Conservation (phyloP, 1,140 invertebrate genomes). For the Chlorops oryzae region DNA sequence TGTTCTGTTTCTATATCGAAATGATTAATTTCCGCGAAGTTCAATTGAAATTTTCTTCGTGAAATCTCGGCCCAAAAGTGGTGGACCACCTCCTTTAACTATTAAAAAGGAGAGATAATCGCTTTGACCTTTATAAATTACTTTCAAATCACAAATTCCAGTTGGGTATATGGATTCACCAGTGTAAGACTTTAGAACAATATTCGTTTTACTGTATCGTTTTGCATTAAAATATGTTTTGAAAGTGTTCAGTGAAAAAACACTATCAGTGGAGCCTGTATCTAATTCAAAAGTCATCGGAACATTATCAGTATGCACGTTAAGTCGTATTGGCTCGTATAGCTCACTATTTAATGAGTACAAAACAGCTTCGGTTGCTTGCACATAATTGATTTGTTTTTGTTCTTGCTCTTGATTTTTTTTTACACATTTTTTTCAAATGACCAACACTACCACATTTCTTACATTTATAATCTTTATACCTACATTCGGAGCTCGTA, state of each 20-base stretch:
- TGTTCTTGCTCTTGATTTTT: neutral
- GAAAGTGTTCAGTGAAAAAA: neutral
- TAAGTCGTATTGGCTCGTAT: neutral
- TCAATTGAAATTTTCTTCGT: conserved; percentile 3
- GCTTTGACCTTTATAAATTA: neutral
- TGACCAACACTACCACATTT: neutral
- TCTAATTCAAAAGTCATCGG: neutral
- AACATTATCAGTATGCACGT: neutral
- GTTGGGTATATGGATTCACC: neutral
- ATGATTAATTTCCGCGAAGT: conserved; percentile 1
- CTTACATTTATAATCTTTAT: neutral
- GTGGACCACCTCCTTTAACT: conserved; percentile 18
- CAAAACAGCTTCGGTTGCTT: neutral
- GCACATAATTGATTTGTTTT: neutral
- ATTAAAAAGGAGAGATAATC: neutral
- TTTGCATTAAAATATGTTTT: neutral
- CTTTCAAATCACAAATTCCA: neutral
- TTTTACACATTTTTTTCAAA: neutral
- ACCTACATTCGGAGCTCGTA: neutral
- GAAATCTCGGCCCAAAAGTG: conserved; percentile 22
- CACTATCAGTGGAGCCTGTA: neutral
- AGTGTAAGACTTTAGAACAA: neutral
- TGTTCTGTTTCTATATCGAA: neutral
- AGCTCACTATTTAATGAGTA: neutral
- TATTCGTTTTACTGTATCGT: neutral